Conservation (phyloP, 2,113 vertebrate genomes). For the Calonectris borealis region DNA sequence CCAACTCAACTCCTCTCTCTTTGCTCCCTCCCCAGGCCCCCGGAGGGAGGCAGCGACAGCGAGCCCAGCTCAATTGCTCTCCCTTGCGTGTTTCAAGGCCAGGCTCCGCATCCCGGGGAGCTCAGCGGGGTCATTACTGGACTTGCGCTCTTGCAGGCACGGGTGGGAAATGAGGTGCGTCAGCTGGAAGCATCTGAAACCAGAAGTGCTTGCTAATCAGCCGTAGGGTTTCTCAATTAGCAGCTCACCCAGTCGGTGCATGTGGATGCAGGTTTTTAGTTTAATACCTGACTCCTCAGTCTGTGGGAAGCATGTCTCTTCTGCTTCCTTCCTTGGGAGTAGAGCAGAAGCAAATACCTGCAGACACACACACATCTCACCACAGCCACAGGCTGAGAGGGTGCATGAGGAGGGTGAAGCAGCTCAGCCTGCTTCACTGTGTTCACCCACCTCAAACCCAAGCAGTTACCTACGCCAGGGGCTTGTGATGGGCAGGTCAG, state of each 20-base stretch:
- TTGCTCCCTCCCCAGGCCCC: background rate
- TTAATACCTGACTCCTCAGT: background rate
- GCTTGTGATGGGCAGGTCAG: background rate
- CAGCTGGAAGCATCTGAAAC: background rate
- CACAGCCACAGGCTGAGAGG: background rate
- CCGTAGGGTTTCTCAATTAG: background rate
- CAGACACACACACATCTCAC: no score
- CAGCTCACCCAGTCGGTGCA: background rate
- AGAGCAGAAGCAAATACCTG: background rate
- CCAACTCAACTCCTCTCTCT: background rate
- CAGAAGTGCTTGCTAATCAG: background rate
- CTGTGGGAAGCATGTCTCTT: background rate
- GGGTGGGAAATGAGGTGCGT: background rate
- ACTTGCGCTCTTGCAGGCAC: background rate
- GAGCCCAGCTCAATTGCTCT: background rate
- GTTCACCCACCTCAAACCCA: background rate
- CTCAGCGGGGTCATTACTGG: background rate
- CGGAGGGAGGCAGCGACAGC: background rate
- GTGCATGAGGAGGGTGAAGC: background rate
- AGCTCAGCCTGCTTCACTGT: background rate
- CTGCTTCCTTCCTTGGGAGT: background rate
- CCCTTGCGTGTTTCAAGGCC: background rate
- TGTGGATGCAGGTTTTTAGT: background rate
- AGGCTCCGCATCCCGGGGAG: background rate
- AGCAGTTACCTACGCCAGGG: fast-evolving